These are phyloP conservation scores for Polietes domitor DNA, from an alignment of 2,888 invertebrate genomes.

Conservation along the genomic window DNA sequence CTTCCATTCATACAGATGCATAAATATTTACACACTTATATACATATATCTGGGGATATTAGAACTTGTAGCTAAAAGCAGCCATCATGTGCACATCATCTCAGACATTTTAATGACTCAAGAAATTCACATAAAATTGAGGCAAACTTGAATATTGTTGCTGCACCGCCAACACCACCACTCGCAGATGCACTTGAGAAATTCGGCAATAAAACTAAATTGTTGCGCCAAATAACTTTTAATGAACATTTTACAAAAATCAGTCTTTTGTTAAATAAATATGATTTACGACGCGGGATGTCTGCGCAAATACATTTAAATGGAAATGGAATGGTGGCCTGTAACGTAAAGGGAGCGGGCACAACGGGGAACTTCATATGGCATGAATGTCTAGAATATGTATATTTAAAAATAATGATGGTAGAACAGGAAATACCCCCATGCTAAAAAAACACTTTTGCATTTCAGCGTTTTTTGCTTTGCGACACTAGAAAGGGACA, in stretches of 20 bases:
- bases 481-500: neutral
- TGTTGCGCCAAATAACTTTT: slow-evolving; percentile 66
- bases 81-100: slow-evolving; percentile 51
- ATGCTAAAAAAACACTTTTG: neutral
- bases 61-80: slow-evolving; percentile 1
- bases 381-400: neutral
- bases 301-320: slow-evolving; percentile 47
- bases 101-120: slow-evolving; percentile 60
- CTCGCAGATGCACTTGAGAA: slow-evolving; percentile 44
- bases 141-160: slow-evolving; percentile 45
- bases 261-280: slow-evolving; percentile 62
- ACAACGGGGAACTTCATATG: neutral
- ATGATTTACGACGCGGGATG: slow-evolving; percentile 57
- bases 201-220: slow-evolving; percentile 63
- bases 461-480: neutral
- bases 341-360: slow-evolving; percentile 11
- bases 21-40: slow-evolving; percentile 43
- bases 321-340: neutral
- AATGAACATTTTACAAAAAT: slow-evolving; percentile 61
- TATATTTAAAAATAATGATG: neutral
- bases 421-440: slow-evolving; percentile 28
- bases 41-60: slow-evolving; percentile 8
- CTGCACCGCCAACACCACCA: slow-evolving; percentile 28
- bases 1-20: slow-evolving; percentile 40
- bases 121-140: slow-evolving; percentile 56